phyloP scores from a whole-genome alignment of 2,888 invertebrate species.

The Eudemis profundana region DNA sequence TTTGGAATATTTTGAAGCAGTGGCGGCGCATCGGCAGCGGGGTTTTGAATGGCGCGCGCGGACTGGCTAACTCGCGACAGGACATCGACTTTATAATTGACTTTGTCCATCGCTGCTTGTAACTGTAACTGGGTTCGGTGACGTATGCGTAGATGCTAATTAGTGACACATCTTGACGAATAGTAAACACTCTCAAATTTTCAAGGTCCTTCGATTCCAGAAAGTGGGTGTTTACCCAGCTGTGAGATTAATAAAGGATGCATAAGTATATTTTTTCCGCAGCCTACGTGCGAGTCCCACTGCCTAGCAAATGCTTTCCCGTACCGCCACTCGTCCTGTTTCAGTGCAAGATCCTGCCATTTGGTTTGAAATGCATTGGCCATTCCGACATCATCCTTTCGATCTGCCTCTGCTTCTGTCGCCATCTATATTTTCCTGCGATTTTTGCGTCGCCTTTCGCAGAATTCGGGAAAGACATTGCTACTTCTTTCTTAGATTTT shows the following conservation, averaged over 20 bases:
- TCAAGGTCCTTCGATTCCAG: conserved; percentile 14
- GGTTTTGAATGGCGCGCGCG: conserved; percentile 77
- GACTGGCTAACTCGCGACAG: conserved; percentile 76
- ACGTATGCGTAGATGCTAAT: conserved; percentile 38
- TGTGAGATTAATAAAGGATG: not conserved
- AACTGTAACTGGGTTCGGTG: conserved; percentile 63
- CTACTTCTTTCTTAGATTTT: no score
- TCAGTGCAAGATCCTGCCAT: no score
- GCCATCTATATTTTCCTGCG: no score
- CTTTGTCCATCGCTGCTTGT: conserved; percentile 71
- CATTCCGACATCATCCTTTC: no score
- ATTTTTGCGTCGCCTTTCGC: no score
- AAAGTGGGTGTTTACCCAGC: not conserved
- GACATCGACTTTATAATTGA: conserved; percentile 84
- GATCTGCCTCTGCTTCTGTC: no score
- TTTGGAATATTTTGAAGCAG: conserved; percentile 74
- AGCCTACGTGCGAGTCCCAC: no score
- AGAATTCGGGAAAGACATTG: no score
- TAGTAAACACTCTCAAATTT: conserved; percentile 29
- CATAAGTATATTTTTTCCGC: no score
- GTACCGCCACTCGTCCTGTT: no score
- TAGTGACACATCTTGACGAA: conserved; percentile 30
- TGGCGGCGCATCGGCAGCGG: conserved; percentile 71
- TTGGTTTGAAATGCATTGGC: no score
- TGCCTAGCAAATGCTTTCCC: no score